Percentiles rank a stretch among this genome's conserved stretches.
Conservation (phyloP, 2,888 invertebrate genomes). For the Agonopterix alstromeriana region DNA sequence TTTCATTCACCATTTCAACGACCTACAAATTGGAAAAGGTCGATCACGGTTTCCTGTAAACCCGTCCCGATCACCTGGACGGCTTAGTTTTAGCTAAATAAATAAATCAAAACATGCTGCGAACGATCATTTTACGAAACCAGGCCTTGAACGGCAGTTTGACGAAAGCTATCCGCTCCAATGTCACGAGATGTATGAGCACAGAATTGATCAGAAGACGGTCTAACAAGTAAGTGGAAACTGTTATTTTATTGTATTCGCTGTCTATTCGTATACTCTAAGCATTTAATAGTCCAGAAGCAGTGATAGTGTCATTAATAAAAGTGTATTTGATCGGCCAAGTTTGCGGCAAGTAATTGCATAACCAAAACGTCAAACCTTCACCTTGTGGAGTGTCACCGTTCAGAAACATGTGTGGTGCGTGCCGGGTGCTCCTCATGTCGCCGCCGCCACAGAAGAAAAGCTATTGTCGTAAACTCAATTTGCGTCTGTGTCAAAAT, state of each 20-base stretch:
- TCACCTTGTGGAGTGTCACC: conserved; percentile 32
- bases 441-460: too few relatives aligned
- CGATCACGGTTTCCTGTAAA: conserved; percentile 44
- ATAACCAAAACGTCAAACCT: conserved; percentile 64
- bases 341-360: conserved; percentile 46
- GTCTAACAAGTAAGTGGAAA: conserved; percentile 73
- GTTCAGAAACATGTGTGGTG: too few relatives aligned
- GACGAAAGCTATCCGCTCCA: conserved; percentile 76
- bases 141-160: conserved; percentile 73
- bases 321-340: conserved; percentile 3
- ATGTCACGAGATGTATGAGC: conserved; percentile 77
- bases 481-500: too few relatives aligned
- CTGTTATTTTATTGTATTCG: conserved; percentile 7
- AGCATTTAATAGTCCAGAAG: neutral
- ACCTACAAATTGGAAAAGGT: conserved; percentile 70
- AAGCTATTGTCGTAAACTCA: too few relatives aligned
- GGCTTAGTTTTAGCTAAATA: conserved; percentile 40
- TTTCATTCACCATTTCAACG: conserved; percentile 29
- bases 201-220: conserved; percentile 79
- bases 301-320: conserved; percentile 2
- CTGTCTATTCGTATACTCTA: conserved; percentile 2
- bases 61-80: conserved; percentile 63
- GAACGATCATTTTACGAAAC: conserved; percentile 83
- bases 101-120: conserved; percentile 78
- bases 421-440: too few relatives aligned